Evolutionary conservation across 2,113 vertebrate species (phyloP).

Genomic region (Phrynosoma platyrhinos): DNA sequence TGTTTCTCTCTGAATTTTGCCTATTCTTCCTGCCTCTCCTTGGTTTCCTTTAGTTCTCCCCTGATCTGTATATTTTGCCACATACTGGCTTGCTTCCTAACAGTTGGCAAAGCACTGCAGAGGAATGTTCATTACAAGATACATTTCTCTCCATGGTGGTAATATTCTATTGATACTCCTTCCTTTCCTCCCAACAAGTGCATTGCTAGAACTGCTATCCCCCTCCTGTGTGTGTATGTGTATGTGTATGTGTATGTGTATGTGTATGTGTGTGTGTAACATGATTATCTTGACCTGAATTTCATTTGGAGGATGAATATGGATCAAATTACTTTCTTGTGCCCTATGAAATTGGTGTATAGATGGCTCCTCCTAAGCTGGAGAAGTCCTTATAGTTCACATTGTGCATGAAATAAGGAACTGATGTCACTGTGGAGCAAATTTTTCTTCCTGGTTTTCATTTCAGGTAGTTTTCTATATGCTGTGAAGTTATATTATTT

Average conservation of each 20-base stretch:
- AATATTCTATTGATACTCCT: neutral
- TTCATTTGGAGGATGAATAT: no score
- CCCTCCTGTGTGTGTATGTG: no score
- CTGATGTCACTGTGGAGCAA: neutral
- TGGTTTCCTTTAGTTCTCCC: neutral
- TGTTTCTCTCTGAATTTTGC: neutral
- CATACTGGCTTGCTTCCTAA: neutral
- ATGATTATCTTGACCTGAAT: no score
- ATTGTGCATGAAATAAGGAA: neutral
- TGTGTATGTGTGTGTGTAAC: no score
- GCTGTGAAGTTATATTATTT: neutral
- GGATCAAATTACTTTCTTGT: no score
- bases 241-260: no score
- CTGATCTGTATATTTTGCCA: neutral
- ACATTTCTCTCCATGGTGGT: neutral
- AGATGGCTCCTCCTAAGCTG: no score
- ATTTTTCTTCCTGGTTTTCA: neutral
- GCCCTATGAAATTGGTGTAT: no score
- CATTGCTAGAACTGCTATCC: neutral
- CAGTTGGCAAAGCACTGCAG: neutral
- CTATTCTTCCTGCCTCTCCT: neutral
- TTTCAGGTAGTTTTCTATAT: neutral
- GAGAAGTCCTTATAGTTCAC: no score
- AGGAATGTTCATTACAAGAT: neutral
- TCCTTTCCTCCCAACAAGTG: neutral